These are phyloP conservation scores for Sarcophilus harrisii DNA, from an alignment of 2,797 vertebrate genomes.

Conservation along the genomic window DNA sequence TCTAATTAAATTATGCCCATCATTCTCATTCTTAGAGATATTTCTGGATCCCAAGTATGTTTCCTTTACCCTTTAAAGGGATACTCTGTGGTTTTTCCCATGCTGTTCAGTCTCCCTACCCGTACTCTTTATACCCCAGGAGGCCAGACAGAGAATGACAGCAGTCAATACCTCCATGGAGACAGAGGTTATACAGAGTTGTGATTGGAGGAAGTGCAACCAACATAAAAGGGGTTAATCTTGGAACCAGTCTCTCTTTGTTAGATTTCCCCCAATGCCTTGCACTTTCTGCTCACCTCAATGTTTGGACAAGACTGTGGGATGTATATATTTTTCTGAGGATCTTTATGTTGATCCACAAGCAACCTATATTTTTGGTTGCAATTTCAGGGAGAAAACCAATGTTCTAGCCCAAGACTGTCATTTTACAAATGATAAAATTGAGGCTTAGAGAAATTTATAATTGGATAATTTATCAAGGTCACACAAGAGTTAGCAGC, in stretches of 20 bases:
- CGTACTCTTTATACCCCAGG: background rate
- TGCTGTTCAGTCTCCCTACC: background rate
- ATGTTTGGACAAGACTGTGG: background rate
- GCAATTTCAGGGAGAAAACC: background rate
- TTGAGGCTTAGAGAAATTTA: background rate
- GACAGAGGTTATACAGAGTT: background rate
- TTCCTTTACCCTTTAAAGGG: background rate
- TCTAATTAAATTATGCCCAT: background rate
- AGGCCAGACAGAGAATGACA: conserved; percentile 29
- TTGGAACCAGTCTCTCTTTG: background rate
- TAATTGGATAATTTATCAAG: background rate
- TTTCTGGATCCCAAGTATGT: background rate
- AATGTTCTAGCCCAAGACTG: background rate
- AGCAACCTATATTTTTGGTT: background rate
- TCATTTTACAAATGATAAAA: background rate
- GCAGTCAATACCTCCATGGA: background rate
- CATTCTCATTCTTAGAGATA: background rate
- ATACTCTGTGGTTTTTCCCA: background rate
- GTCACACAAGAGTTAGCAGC: background rate
- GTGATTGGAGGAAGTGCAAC: background rate
- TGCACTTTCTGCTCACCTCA: background rate
- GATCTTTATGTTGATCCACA: background rate
- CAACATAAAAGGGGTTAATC: background rate
- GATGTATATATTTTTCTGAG: background rate
- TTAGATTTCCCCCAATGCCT: background rate